phyloP scores from a whole-genome alignment of 1,140 invertebrate genomes.

The Caenorhabditis inopinata region DNA sequence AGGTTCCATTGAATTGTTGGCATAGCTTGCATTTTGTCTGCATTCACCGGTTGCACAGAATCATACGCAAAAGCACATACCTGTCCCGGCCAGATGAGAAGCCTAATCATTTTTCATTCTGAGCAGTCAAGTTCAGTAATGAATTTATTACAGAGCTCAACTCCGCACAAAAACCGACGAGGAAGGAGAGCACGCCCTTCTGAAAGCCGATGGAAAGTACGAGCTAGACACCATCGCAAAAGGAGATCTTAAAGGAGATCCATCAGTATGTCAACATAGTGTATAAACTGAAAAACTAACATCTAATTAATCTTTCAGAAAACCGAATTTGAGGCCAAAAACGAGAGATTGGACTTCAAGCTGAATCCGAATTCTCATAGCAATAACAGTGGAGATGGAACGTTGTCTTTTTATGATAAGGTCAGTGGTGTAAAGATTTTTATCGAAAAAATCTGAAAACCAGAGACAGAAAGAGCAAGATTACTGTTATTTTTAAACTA shows the following conservation, averaged over 20 bases:
- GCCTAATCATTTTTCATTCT: too few relatives aligned
- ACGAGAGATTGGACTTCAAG: constrained; percentile 63
- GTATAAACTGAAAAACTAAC: neutral
- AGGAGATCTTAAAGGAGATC: constrained; percentile 54
- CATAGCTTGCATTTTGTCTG: too few relatives aligned
- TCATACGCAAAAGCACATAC: too few relatives aligned
- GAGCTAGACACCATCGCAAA: constrained; percentile 63
- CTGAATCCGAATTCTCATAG: constrained; percentile 57
- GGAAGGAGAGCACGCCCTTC: constrained; percentile 55
- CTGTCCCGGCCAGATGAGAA: too few relatives aligned
- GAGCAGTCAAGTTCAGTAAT: too few relatives aligned
- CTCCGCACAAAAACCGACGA: constrained; percentile 54
- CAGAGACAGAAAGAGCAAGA: too few relatives aligned
- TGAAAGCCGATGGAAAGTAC: constrained; percentile 66
- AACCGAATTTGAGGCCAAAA: constrained; percentile 60
- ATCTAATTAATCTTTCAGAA: constrained; percentile 27
- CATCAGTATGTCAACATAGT: neutral
- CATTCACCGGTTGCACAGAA: too few relatives aligned
- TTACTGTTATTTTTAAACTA: too few relatives aligned
- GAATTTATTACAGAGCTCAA: constrained; percentile 53
- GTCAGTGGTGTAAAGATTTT: constrained; percentile 38
- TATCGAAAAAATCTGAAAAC: too few relatives aligned
- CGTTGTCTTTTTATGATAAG: constrained; percentile 56
- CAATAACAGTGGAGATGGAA: constrained; percentile 58
- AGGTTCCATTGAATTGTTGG: too few relatives aligned